Evolutionary conservation across 2,113 vertebrate genomes (phyloP), one percentile per base, ranked within the genome.

Genomic region (Osmerus eperlanus): DNA sequence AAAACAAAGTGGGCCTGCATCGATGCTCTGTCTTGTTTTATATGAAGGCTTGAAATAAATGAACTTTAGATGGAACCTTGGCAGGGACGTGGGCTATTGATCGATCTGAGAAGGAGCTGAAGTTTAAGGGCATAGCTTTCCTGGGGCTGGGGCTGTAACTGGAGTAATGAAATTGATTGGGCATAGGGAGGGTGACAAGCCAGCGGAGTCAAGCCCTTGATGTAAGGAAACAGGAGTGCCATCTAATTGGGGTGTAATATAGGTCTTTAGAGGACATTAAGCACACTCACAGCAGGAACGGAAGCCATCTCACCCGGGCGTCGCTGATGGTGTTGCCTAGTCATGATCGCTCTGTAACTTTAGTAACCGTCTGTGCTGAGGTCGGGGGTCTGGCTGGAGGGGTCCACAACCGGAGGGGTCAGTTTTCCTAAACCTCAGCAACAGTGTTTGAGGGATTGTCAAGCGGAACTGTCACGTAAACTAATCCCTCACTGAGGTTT

Each of bases 101-200:
- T 93, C 90, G 89, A 90, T 90, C 82, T 72, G 80, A 89, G 88
- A 88, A 88, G 88, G 91, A 91, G 91, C 90, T 91, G 91, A 92
- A 93, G 92, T 93, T 93, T 93, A 92, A 93, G 92, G 92, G 91
- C 91, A 93, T 86, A 87, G 90, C 91, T 91, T 89, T 90, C 85
- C 86, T 78, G 79, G 9, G 88, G 86, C 89, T 83, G 76, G 78
- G 88, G 88, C 90, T 92, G 92, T 93, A 93, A 93, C 92, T 88
- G 81, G 90, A 93, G 92, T 93, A 93, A 93, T 93, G 92, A 93
- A 93, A 93, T 93, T 93, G 92, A 93, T 93, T 92, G 91, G 92
- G 87, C 90, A 87, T 75, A 79, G 90, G 88, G 87, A 92, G 91
- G 90, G 92, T 93, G 92, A 92, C 92, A 92, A 92, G 91, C 89